Percentiles rank a stretch among this genome's conserved stretches.
These are phyloP conservation scores for Zygothrica quintamaculata DNA, from an alignment of 2,888 invertebrate species.

Conservation along the genomic window DNA sequence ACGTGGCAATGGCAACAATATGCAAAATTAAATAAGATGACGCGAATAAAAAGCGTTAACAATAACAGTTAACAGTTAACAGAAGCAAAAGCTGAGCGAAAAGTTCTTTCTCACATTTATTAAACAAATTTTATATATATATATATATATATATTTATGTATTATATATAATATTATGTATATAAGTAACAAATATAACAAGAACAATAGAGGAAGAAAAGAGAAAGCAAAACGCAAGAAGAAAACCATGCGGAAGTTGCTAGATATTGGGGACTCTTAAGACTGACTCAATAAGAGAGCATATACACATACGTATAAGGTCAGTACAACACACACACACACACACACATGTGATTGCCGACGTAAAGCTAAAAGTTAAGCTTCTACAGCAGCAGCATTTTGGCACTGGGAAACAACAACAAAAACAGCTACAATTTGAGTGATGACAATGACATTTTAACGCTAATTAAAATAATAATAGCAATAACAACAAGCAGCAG, in stretches of 20 bases:
- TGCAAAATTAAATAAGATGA: constrained; percentile 79
- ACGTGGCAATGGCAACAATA: constrained; percentile 59
- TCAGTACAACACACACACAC: neutral
- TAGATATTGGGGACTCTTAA: constrained; percentile 10
- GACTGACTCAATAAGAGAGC: constrained; percentile 1
- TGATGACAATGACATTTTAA: constrained; percentile 73
- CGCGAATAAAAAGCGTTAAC: constrained; percentile 59
- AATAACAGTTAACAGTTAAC: constrained; percentile 51
- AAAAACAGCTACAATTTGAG: constrained; percentile 31
- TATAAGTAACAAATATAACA: constrained; percentile 33
- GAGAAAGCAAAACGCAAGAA: constrained; percentile 48
- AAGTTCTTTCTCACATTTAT: constrained; percentile 73
- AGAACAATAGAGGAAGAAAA: constrained; percentile 32
- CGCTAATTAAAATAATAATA: constrained; percentile 77
- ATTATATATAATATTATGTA: constrained; percentile 26
- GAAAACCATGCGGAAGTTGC: constrained; percentile 45
- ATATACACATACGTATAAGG: no score
- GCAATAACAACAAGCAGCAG: constrained; percentile 63
- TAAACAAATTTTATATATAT: constrained; percentile 64
- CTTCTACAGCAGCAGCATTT: constrained; percentile 39
- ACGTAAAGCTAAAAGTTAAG: constrained; percentile 21
- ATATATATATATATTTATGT: constrained; percentile 12
- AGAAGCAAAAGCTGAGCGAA: constrained; percentile 32
- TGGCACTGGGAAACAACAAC: constrained; percentile 58
- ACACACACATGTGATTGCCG: neutral